Base-by-base conservation (phyloP, 2,797 vertebrate genomes). In the Hippocampus kuda region DNA sequence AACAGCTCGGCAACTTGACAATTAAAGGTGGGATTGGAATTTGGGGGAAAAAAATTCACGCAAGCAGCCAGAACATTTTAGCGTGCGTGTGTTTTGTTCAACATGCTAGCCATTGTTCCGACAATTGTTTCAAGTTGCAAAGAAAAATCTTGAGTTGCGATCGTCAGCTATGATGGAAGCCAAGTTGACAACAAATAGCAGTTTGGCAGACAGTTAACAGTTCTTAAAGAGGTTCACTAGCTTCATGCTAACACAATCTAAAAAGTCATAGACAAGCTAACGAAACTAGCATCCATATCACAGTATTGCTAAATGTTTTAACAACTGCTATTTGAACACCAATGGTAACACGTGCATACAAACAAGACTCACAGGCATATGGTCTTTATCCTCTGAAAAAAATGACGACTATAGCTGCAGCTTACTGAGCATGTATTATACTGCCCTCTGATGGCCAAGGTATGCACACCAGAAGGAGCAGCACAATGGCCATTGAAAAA, bases 1-100 rank as follows among this genome's bases (percentile, higher is more conserved):
- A 77, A 77, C 34, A 34, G 34, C 16, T 71, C 78, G 42, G 72
- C 69, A 80, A 49, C 11, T 42, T 5, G 15, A 34, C 30, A 30
- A 30, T 34, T 5, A 60, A 8, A 60, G 27, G 4, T 13, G 3
- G 5, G 12, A 27, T 10, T 15, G 24, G 11, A 26, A 16, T 34
- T 26, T 53, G 15, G 34, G 34, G 34, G 34, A 1, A 34, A 34
- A 34, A 6, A 6, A 6, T 34, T 5, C 34, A 34, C 5, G 34
- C 5, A 34, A 34, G 34, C 34, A 34, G 34, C 5, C 34, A 34
- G 4, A 34, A 34, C 34, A 34, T 34, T 34, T 34, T 34, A 4
- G 5, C 34, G 34, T 34, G 34, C 34, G 34, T 34, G 30, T 5
- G 1, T 20, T 53, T 53, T 53, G 51, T 53, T 53, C 34, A 5